Conservation (phyloP, 2,113 vertebrate species). For the Ramphastos sulfuratus region DNA sequence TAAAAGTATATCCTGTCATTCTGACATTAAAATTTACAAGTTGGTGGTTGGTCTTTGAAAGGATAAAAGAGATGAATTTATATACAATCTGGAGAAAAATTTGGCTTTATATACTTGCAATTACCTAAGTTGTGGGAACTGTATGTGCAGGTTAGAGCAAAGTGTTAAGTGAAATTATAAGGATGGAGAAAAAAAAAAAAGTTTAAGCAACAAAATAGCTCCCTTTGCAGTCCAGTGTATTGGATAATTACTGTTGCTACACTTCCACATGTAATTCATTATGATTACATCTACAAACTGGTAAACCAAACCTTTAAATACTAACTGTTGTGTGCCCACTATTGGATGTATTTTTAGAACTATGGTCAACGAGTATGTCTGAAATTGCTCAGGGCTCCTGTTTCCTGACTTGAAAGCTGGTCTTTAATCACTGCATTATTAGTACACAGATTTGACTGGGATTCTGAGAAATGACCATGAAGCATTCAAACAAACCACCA, state of each 20-base stretch:
- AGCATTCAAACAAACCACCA: neutral
- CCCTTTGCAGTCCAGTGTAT: neutral
- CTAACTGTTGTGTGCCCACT: neutral
- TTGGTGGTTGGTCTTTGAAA: neutral
- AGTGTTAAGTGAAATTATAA: neutral
- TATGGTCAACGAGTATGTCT: neutral
- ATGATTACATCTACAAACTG: neutral
- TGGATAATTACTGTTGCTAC: neutral
- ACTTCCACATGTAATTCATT: neutral
- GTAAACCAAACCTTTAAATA: neutral
- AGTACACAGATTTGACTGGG: neutral
- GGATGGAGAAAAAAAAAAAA: neutral
- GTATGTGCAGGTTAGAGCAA: neutral
- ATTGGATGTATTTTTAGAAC: neutral
- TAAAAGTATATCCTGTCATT: neutral
- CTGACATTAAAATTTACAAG: neutral
- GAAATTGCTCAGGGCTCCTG: neutral
- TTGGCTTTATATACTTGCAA: neutral
- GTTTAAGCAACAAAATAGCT: neutral
- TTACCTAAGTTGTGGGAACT: neutral
- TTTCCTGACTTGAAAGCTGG: neutral
- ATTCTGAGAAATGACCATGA: neutral
- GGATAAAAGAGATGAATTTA: neutral
- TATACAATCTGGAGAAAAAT: neutral
- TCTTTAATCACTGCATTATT: neutral